Conservation (phyloP, 2,113 vertebrate genomes). For the Labeo catla region DNA sequence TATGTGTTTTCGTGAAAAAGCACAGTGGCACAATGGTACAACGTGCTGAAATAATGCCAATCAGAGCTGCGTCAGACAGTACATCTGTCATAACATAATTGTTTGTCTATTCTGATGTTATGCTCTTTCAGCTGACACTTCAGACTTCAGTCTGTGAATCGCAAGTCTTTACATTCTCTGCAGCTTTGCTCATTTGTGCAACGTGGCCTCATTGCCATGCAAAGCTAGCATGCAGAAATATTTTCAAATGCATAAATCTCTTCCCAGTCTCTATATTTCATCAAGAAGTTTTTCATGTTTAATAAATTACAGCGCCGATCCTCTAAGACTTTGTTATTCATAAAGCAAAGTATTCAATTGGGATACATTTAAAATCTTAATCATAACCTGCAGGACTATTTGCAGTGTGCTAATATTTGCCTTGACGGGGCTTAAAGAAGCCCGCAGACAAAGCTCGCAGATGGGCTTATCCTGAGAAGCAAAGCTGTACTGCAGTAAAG, state of each 20-base stretch:
- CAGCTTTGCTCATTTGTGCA: slow-evolving; percentile 62
- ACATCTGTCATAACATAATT: slow-evolving; percentile 25
- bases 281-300: slow-evolving; percentile 98
- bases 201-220: slow-evolving; percentile 89
- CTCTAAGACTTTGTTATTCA: slow-evolving; percentile 98
- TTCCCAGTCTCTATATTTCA: slow-evolving; percentile 96
- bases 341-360: slow-evolving; percentile 92
- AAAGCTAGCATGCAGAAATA: slow-evolving; percentile 91
- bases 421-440: slow-evolving; percentile 84
- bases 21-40: background rate
- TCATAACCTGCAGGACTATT: slow-evolving; percentile 97
- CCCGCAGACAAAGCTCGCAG: slow-evolving; percentile 85
- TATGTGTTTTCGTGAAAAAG: background rate
- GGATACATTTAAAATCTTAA: slow-evolving; percentile 97
- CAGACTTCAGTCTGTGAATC: slow-evolving; percentile 67
- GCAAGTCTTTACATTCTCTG: slow-evolving; percentile 89
- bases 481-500: slow-evolving; percentile 80
- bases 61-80: background rate
- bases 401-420: slow-evolving; percentile 93
- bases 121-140: slow-evolving; percentile 12
- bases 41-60: slow-evolving; percentile 6
- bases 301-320: slow-evolving; percentile 97
- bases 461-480: slow-evolving; percentile 84
- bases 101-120: slow-evolving; percentile 22
- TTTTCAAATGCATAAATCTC: slow-evolving; percentile 96